Evolutionary conservation across 2,797 vertebrate genomes (phyloP).

Genomic region (Darevskia nairensis): DNA sequence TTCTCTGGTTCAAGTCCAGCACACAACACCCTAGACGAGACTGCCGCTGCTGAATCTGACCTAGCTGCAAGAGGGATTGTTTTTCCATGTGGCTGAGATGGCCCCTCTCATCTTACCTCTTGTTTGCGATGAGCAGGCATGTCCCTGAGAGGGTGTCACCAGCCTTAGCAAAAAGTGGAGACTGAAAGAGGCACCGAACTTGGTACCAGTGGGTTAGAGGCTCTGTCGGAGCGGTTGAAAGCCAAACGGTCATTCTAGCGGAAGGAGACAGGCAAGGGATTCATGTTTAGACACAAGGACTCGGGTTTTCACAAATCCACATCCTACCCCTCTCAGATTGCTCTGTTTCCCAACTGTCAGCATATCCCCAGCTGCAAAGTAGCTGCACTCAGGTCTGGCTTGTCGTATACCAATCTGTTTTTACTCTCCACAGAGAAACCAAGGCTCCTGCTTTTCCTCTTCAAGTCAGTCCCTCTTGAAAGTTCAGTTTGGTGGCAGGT

Average conservation of each 20-base stretch:
- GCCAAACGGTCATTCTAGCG: constrained; percentile 93
- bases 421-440: not conserved
- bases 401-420: not conserved
- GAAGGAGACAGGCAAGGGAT: not conserved
- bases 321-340: not conserved
- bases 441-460: not conserved
- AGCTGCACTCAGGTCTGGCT: not conserved
- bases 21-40: not conserved
- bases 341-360: too few relatives aligned
- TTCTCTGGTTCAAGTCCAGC: not conserved
- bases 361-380: not conserved
- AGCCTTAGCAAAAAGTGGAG: constrained; percentile 94
- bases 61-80: not conserved
- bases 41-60: not conserved
- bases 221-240: constrained; percentile 95
- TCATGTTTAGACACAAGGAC: not conserved
- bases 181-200: constrained; percentile 95
- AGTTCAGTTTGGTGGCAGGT: not conserved
- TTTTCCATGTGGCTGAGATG: not conserved
- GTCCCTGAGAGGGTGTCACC: constrained; percentile 95
- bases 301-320: not conserved
- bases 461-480: not conserved
- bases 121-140: constrained; percentile 92
- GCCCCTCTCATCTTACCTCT: constrained; percentile 81
- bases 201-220: constrained; percentile 98